Evolutionary conservation across 1,140 invertebrate species (phyloP).

Genomic region (Rhynchophorus ferrugineus): DNA sequence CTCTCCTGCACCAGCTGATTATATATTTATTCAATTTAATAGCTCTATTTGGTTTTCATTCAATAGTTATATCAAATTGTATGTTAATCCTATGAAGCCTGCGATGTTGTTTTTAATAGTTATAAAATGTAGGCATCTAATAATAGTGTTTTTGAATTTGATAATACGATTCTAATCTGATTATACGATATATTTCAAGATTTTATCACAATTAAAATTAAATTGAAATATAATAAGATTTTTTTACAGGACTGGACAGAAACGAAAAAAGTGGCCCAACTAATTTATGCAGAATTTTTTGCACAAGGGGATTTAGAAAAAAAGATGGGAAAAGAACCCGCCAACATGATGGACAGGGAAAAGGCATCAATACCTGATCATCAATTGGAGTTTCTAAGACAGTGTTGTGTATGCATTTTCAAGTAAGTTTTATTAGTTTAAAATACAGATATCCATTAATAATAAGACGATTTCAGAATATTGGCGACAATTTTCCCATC

Average conservation of each 20-base stretch:
- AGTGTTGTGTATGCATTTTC: constrained; percentile 42
- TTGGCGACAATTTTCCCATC: constrained; percentile 38
- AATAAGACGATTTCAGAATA: constrained; percentile 33
- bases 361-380: constrained; percentile 74
- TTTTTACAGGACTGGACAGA: constrained; percentile 48
- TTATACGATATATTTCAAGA: too few relatives aligned
- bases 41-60: too few relatives aligned
- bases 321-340: constrained; percentile 64
- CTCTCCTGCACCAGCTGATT: too few relatives aligned
- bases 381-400: constrained; percentile 69
- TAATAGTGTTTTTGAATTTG: too few relatives aligned
- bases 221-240: too few relatives aligned
- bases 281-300: constrained; percentile 82
- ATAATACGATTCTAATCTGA: too few relatives aligned
- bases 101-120: too few relatives aligned
- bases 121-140: too few relatives aligned
- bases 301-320: constrained; percentile 82
- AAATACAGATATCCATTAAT: constrained; percentile 6
- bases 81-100: too few relatives aligned
- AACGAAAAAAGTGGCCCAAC: constrained; percentile 59
- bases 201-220: too few relatives aligned
- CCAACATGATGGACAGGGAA: constrained; percentile 76
- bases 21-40: too few relatives aligned
- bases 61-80: too few relatives aligned
- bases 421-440: constrained; percentile 32